Base-by-base conservation (phyloP, 35 echinoderm and acorn worm genomes). In the Chiridota heheva region DNA sequence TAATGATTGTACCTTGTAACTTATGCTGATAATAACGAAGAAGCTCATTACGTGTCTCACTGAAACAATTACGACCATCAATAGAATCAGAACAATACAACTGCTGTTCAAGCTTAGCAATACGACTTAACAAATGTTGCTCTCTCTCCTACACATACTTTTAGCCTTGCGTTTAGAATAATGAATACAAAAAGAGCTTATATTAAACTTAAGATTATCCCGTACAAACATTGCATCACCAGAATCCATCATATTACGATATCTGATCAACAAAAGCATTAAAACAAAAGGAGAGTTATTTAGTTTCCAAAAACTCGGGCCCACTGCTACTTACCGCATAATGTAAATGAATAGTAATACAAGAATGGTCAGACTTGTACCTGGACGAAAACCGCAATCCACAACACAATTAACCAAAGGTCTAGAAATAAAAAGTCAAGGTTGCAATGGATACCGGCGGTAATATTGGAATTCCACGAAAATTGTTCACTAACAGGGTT, bases 381-480 rank as follows among this genome's bases (percentile, higher is more conserved):
- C 39, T 28, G 63, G 63, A 8, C 30, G 5, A 18, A 67, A 67
- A 18, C 40, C 18, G 40, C 24, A 27, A 67, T 36, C 40, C 18
- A 8, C 7, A 30, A 67, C 20, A 36, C 2, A 31, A 32, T 31
- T 67, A 6, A 67, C 8, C 5, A 67, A 32, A 31, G 4, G 5
- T 5, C 33, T 67, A 36, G 63, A 67, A 26, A 39, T n/a, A 67
- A 67, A 67, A 67, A 67, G 10, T 4, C 0, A 3, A 67, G 33
- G 32, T 5, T 34, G 40, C 63, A 67, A 67, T 67, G 36, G 63
- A 67, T 67, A 5, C 63, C 63, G 20, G 33, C 10, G 40, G 63
- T 67, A 32, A 67, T 34, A 32, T 67, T 67, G 29, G 63, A 67
- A 18, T 36, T 38, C 63, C 63, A 5, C 3, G 63, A 36, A 67